Evolutionary conservation across 1,140 invertebrate species (phyloP).

Genomic region (Drosophila ercepeae): DNA sequence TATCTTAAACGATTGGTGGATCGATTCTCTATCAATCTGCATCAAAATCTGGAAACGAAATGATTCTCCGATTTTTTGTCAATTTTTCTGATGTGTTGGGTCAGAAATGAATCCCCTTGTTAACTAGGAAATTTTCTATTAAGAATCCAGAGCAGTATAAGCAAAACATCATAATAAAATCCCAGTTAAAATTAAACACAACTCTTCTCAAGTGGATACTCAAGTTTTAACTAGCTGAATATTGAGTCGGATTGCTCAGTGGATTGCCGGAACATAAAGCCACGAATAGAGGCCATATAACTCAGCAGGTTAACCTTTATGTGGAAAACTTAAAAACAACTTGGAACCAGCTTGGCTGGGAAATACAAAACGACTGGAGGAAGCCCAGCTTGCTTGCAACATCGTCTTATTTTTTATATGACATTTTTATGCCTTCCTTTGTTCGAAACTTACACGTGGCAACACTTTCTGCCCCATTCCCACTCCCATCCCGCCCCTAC

Average conservation of each 20-base stretch:
- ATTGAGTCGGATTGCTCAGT: slow-evolving; percentile 42
- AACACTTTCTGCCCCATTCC: neutral
- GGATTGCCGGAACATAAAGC: slow-evolving; percentile 41
- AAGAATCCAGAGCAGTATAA: neutral
- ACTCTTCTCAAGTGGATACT: slow-evolving; percentile 40
- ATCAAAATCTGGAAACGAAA: too few species aligned
- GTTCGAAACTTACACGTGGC: slow-evolving; percentile 62
- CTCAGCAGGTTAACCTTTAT: slow-evolving; percentile 65
- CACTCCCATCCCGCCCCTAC: neutral
- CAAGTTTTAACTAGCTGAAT: slow-evolving; percentile 57
- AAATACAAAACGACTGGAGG: neutral
- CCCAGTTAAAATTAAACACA: slow-evolving; percentile 28
- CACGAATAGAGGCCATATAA: slow-evolving; percentile 50
- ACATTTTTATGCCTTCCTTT: slow-evolving; percentile 70
- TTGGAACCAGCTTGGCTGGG: slow-evolving; percentile 18
- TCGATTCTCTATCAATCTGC: too few species aligned
- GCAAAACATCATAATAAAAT: slow-evolving; percentile 24
- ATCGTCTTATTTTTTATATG: slow-evolving; percentile 62
- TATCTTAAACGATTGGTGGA: too few species aligned
- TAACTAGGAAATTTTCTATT: neutral
- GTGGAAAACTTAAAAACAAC: slow-evolving; percentile 55
- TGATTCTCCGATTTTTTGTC: too few species aligned
- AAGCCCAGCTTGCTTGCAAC: slow-evolving; percentile 52
- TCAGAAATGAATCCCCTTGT: neutral
- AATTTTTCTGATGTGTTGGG: too few species aligned